Conservation (phyloP, 2,797 vertebrate genomes). For the Furcifer pardalis region DNA sequence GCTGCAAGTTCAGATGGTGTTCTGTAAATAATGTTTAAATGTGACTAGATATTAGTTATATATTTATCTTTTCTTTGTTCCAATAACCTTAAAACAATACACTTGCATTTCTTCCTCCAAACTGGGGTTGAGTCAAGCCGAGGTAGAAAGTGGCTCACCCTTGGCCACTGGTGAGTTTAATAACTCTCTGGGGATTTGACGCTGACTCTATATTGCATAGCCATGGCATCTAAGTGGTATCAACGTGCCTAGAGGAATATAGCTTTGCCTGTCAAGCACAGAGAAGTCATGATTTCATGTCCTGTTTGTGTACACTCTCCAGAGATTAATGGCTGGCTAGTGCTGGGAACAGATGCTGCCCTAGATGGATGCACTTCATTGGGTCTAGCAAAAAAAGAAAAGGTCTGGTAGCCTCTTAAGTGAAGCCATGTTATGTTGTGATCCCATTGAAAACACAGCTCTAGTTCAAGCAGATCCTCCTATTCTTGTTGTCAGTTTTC, state of each 20-base stretch:
- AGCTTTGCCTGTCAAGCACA: not conserved
- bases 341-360: not conserved
- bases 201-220: too few species aligned
- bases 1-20: too few species aligned
- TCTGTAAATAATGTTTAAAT: too few species aligned
- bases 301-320: not conserved
- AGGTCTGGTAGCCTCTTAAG: not conserved
- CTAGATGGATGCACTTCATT: not conserved
- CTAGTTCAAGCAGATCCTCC: not conserved
- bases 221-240: not conserved
- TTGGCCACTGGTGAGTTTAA: not conserved
- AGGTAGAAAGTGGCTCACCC: not conserved
- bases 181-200: not conserved
- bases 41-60: not conserved
- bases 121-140: too few species aligned
- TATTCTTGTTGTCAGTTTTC: not conserved
- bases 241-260: not conserved
- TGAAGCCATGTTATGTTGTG: not conserved
- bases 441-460: not conserved
- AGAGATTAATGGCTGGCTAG: not conserved
- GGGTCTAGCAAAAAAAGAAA: not conserved
- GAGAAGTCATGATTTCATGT: too few species aligned
- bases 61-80: not conserved
- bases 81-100: not conserved
- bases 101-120: not conserved